Conservation (phyloP, 1,140 invertebrate genomes). For the Scaptomyza montana region DNA sequence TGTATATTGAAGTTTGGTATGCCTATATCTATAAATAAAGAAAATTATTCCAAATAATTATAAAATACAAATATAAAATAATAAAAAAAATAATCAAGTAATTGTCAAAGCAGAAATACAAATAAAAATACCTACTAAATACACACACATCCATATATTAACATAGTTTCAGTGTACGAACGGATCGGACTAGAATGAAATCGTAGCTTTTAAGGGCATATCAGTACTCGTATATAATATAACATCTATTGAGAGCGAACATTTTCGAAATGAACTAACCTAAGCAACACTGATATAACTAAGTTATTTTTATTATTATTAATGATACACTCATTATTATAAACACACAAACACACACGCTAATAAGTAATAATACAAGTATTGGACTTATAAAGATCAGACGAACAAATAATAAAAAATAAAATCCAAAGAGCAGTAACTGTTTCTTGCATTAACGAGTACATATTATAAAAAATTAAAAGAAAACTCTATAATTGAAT, state of each 20-base stretch:
- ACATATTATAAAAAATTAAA: neutral
- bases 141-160: constrained; percentile 1
- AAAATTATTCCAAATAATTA: constrained; percentile 68
- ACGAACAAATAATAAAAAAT: constrained; percentile 30
- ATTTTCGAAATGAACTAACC: constrained; percentile 60
- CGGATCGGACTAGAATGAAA: constrained; percentile 59
- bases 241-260: constrained; percentile 30
- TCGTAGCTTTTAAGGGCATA: constrained; percentile 72
- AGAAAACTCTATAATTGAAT: constrained; percentile 40
- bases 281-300: constrained; percentile 80
- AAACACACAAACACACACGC: constrained; percentile 17
- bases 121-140: constrained; percentile 8
- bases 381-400: constrained; percentile 76
- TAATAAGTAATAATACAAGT: constrained; percentile 50
- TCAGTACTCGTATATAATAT: constrained; percentile 63
- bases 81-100: constrained; percentile 46
- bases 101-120: constrained; percentile 53
- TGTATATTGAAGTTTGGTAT: constrained; percentile 76
- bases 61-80: constrained; percentile 29
- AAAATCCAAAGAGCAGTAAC: constrained; percentile 46
- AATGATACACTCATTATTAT: constrained; percentile 60
- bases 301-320: constrained; percentile 75
- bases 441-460: constrained; percentile 58
- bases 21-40: constrained; percentile 80
- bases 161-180: constrained; percentile 61